These are phyloP conservation scores for Sebastes steindachneri DNA, from an alignment of 2,797 vertebrate species.

Conservation along the genomic window DNA sequence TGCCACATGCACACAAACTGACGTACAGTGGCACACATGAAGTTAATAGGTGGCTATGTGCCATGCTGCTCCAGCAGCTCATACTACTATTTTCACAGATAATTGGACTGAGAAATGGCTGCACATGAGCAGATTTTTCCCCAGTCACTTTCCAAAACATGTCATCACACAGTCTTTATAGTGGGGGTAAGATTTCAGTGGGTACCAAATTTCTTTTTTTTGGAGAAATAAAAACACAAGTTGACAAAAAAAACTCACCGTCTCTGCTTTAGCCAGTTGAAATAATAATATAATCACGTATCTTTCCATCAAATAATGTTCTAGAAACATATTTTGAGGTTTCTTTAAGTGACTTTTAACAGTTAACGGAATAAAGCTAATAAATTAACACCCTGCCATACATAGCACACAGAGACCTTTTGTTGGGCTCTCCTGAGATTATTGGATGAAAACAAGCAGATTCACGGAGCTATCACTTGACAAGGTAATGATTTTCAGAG, in stretches of 20 bases:
- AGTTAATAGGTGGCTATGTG: neutral
- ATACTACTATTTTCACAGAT: slow-evolving; percentile 4
- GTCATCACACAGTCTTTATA: slow-evolving; percentile 5
- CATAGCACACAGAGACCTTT: neutral
- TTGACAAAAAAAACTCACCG: slow-evolving; percentile 7
- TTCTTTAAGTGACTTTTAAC: neutral
- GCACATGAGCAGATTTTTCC: slow-evolving; percentile 15
- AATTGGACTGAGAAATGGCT: slow-evolving; percentile 26
- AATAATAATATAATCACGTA: neutral
- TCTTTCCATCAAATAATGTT: neutral
- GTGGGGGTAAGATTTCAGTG: slow-evolving; percentile 31
- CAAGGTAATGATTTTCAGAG: slow-evolving; percentile 41
- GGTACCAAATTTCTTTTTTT: slow-evolving; percentile 19
- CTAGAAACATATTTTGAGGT: neutral
- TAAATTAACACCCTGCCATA: neutral
- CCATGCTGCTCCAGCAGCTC: slow-evolving; percentile 1
- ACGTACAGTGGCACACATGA: neutral
- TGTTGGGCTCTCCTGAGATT: neutral
- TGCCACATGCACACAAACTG: neutral
- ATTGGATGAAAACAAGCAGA: slow-evolving; percentile 26
- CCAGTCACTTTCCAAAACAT: slow-evolving; percentile 7
- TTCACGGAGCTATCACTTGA: slow-evolving; percentile 9
- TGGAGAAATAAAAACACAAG: neutral
- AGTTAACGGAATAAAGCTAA: neutral
- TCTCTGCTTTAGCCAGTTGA: neutral